These are phyloP conservation scores for Coccyzus lansbergi DNA, from an alignment of 2,797 vertebrate genomes.

Conservation along the genomic window DNA sequence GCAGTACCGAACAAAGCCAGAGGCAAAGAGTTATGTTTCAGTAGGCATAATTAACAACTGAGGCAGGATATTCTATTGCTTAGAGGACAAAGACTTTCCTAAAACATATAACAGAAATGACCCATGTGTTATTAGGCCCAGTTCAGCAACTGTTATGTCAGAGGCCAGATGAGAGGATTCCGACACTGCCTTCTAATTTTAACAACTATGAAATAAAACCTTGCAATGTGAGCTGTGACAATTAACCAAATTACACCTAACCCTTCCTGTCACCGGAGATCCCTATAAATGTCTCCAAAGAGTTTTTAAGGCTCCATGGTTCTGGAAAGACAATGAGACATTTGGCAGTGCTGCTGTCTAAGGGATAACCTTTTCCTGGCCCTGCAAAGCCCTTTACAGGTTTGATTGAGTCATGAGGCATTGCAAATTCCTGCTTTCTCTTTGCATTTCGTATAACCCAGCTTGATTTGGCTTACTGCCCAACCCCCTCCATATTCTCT, in stretches of 20 bases:
- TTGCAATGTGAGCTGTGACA: neutral
- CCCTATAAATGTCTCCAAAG: neutral
- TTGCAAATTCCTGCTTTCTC: neutral
- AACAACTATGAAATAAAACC: neutral
- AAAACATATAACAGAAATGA: neutral
- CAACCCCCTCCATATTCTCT: slow-evolving; percentile 28
- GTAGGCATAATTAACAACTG: neutral
- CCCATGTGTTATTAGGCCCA: neutral
- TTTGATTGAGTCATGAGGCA: neutral
- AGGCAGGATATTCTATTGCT: neutral
- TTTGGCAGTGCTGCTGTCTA: neutral
- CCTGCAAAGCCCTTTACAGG: neutral
- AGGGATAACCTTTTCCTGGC: slow-evolving; percentile 7
- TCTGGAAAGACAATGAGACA: neutral
- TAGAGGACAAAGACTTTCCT: neutral
- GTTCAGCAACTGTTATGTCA: neutral
- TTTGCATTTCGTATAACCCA: neutral
- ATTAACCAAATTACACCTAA: neutral
- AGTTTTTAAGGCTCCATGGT: neutral
- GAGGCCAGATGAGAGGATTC: neutral
- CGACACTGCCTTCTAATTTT: neutral
- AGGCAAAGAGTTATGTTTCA: neutral
- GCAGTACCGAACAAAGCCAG: neutral
- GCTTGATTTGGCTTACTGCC: slow-evolving; percentile 23
- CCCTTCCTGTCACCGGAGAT: neutral